Base-by-base conservation (phyloP, 92 coral and sea anemone genomes). In the Paragorgia papillata region DNA sequence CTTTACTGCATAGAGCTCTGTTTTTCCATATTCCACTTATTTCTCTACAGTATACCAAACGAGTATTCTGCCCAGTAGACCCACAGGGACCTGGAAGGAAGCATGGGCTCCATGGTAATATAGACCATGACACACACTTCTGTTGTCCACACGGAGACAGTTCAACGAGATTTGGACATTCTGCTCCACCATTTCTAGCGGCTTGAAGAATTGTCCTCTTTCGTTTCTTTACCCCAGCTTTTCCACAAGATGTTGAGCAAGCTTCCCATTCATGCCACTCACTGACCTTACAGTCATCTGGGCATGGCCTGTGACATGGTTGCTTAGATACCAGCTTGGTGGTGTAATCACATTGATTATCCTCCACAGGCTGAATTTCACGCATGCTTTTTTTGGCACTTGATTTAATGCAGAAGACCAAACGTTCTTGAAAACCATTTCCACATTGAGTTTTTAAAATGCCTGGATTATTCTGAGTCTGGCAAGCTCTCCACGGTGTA, bases 221-320 rank as follows among this genome's bases (percentile, higher is more conserved):
- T 15, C 62, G 3, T 4, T 22, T 56, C 33, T 22, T 56, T 56
- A 56, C 15, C 33, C 62, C 62, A 56, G 33, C 28, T 17, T 56
- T 29, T 26, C 78, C 64, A 32, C 78, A 71, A 32, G 64, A 15
- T 33, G 26, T 10, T 19, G 78, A 54, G 34, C 78, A 71, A 3
- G 78, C 50, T 33, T 34, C 32, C 78, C 78, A 71, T 25, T 63
- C 5, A 1, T 55, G 57, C 78, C 78, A 71, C 24, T 54, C 34
- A 27, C 78, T 71, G 31, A 71, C 78, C 50, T 50, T 19, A 35
- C 78, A 71, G 31, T 56, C 64, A 31, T 31, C 27, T 40, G 46
- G 63, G 22, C 78, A 71, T 34, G 62, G 78, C 1, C 19, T 53
- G 39, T 33, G 17, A 37, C 78, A 71, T 19, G 3, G 63, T 5